Conservation (phyloP, 2,888 invertebrate genomes). For the Acanthosepion lycidas region DNA sequence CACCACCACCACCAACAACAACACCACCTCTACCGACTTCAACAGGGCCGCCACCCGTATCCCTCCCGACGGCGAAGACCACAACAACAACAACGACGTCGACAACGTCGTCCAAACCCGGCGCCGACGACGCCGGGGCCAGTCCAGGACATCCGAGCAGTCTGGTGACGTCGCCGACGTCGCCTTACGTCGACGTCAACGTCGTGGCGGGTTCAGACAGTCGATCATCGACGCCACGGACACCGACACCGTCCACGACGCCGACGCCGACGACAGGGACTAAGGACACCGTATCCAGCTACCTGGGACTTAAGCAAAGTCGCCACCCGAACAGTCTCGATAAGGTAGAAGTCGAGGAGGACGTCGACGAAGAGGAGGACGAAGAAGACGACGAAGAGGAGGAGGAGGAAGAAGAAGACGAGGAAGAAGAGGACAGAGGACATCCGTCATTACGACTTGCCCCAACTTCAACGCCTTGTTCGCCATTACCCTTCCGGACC, state of each 20-base stretch:
- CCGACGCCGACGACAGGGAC: background rate
- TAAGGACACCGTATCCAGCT: background rate
- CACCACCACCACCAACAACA: background rate
- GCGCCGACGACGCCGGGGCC: conserved; percentile 20
- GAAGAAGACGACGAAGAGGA: background rate
- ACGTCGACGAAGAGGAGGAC: background rate
- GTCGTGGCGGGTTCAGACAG: conserved; percentile 24
- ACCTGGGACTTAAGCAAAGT: background rate
- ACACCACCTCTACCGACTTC: background rate
- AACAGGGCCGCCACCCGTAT: background rate
- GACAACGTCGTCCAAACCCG: conserved; percentile 33
- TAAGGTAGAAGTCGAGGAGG: background rate
- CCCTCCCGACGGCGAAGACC: background rate
- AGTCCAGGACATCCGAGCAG: background rate
- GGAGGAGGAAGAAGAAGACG: background rate
- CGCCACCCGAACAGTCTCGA: background rate
- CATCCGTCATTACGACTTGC: background rate
- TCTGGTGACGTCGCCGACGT: background rate
- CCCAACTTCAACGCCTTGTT: background rate
- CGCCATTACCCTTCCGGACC: background rate
- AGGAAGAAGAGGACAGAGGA: background rate
- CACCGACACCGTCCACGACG: background rate
- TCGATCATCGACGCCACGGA: background rate
- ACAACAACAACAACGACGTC: conserved; percentile 38
- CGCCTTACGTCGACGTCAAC: background rate